Conservation (phyloP, 2,113 vertebrate genomes). For the Aviceda subcristata region DNA sequence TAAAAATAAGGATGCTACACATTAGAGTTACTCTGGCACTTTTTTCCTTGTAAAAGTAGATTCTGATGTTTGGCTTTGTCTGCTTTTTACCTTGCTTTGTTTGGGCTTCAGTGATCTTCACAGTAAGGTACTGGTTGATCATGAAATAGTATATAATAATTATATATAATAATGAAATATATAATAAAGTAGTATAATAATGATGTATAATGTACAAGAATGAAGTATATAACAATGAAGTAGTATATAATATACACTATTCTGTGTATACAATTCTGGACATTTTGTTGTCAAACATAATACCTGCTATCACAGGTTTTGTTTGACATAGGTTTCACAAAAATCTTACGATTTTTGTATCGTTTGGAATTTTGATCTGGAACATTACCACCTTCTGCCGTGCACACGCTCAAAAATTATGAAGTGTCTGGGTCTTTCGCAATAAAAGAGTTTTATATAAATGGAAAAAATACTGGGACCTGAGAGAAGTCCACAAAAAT, state of each 20-base stretch:
- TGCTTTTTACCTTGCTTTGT: neutral
- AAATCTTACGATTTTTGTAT: neutral
- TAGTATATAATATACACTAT: neutral
- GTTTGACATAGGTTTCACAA: neutral
- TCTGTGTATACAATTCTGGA: neutral
- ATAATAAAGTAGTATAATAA: neutral
- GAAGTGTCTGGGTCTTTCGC: neutral
- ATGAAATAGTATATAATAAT: neutral
- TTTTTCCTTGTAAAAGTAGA: neutral
- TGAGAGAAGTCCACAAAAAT: neutral
- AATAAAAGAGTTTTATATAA: neutral
- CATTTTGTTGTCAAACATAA: neutral
- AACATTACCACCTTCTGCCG: neutral
- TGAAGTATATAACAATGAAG: neutral
- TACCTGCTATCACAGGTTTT: neutral
- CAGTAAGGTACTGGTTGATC: neutral
- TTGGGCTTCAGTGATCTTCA: neutral
- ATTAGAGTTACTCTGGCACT: neutral
- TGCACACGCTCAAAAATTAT: neutral
- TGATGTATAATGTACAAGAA: neutral
- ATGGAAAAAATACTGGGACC: neutral
- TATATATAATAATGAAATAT: neutral
- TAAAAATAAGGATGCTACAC: neutral
- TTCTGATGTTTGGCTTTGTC: neutral
- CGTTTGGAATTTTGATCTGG: neutral